Conservation (phyloP, 2,888 invertebrate species). For the Cephonodes hylas region DNA sequence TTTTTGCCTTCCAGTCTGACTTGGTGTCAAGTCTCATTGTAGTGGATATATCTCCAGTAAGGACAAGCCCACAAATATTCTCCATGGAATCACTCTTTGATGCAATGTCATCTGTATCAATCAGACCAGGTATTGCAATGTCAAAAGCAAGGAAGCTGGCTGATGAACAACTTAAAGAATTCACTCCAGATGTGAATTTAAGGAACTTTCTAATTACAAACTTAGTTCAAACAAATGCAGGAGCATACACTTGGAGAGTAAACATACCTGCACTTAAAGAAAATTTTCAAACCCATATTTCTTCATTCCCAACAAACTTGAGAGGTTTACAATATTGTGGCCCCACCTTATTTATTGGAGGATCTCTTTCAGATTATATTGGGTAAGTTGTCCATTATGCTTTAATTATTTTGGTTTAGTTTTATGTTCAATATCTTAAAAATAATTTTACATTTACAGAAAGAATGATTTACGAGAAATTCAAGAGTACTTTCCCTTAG, state of each 20-base stretch:
- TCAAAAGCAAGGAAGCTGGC: conserved; percentile 85
- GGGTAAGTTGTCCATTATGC: conserved; percentile 67
- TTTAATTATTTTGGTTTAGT: background rate
- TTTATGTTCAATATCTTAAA: too few relatives aligned
- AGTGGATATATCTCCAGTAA: conserved; percentile 87
- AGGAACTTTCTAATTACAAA: conserved; percentile 93
- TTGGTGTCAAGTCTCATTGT: conserved; percentile 84
- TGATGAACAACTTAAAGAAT: conserved; percentile 82
- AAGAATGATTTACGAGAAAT: conserved; percentile 83
- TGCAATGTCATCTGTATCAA: conserved; percentile 82
- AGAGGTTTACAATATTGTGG: conserved; percentile 81
- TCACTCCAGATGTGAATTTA: conserved; percentile 81
- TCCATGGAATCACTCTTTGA: conserved; percentile 84
- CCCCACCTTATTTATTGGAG: conserved; percentile 91
- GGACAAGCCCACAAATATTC: conserved; percentile 82
- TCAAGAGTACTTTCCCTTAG: conserved; percentile 86
- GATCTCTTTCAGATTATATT: conserved; percentile 90
- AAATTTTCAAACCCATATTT: conserved; percentile 83
- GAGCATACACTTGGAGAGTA: conserved; percentile 87
- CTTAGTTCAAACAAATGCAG: conserved; percentile 84
- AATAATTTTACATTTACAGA: conserved; percentile 48
- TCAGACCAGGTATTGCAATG: conserved; percentile 83
- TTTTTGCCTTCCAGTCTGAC: conserved; percentile 68
- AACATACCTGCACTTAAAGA: conserved; percentile 87
- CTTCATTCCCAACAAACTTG: conserved; percentile 82